phyloP scores from a whole-genome alignment of 2,888 invertebrate genomes.

The Electrophaes corylata region DNA sequence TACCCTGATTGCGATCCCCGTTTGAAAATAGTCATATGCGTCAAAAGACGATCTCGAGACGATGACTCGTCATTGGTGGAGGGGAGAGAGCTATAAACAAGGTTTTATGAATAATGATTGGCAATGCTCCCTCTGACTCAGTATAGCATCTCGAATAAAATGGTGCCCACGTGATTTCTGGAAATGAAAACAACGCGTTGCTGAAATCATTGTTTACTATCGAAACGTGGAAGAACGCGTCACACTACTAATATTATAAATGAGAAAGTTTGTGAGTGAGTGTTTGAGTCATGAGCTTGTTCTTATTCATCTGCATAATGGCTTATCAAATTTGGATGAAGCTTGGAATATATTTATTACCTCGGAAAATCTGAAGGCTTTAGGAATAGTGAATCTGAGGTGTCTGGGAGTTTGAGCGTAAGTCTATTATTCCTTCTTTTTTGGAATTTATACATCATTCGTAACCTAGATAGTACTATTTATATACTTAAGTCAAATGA shows the following conservation, averaged over 20 bases:
- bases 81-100: constrained; percentile 62
- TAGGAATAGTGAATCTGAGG: too few species aligned
- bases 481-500: constrained; percentile 6
- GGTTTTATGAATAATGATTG: constrained; percentile 71
- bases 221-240: constrained; percentile 37
- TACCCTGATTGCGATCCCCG: constrained; percentile 44
- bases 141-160: constrained; percentile 44
- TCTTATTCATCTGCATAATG: too few species aligned
- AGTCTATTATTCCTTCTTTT: too few species aligned
- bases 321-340: too few species aligned
- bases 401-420: too few species aligned
- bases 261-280: too few species aligned
- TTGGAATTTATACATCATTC: too few species aligned
- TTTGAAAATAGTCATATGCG: constrained; percentile 71
- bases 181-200: constrained; percentile 41
- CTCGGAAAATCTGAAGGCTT: too few species aligned
- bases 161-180: constrained; percentile 49
- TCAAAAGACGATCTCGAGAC: constrained; percentile 63
- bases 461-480: too few species aligned
- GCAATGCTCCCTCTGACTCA: constrained; percentile 66
- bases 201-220: constrained; percentile 48
- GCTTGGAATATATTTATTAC: too few species aligned
- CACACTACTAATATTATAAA: too few species aligned
- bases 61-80: constrained; percentile 62
- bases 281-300: too few species aligned